phyloP scores from a whole-genome alignment of 2,797 vertebrate species.

The Lateolabrax maculatus region DNA sequence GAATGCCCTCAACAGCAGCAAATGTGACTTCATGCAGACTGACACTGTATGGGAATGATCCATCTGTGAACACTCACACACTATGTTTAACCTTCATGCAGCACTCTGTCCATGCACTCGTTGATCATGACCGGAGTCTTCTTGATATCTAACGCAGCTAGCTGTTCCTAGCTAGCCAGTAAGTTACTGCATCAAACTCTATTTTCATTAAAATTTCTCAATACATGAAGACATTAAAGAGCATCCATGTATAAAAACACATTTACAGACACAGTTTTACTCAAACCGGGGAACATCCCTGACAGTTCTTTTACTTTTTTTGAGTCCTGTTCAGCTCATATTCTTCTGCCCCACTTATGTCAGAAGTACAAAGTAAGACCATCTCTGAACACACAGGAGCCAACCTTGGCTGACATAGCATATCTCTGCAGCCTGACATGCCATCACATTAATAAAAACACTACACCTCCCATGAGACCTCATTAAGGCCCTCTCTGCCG shows the following conservation, averaged over 20 bases:
- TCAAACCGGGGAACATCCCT: slow-evolving; percentile 10
- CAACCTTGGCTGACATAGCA: slow-evolving; percentile 54
- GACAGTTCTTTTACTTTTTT: slow-evolving; percentile 20
- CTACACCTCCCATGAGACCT: slow-evolving; percentile 68
- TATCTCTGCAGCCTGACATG: slow-evolving; percentile 47
- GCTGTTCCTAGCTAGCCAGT: too few species aligned
- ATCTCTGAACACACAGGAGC: slow-evolving; percentile 40
- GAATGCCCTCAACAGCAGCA: background rate
- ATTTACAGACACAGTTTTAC: background rate
- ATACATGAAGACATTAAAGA: background rate
- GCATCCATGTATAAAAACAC: background rate
- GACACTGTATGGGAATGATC: background rate
- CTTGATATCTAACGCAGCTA: too few species aligned
- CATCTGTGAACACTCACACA: slow-evolving; percentile 8
- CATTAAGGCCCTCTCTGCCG: slow-evolving; percentile 57
- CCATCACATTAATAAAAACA: slow-evolving; percentile 64
- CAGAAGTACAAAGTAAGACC: slow-evolving; percentile 14
- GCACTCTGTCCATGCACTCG: too few species aligned
- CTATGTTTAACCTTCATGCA: too few species aligned
- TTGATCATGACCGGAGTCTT: too few species aligned
- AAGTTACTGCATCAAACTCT: too few species aligned
- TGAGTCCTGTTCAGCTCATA: slow-evolving; percentile 9
- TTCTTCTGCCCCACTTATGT: slow-evolving; percentile 33
- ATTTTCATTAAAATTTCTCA: too few species aligned
- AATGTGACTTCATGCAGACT: background rate